phyloP scores from a whole-genome alignment of 1,140 invertebrate genomes.

The Drosophila albomicans region DNA sequence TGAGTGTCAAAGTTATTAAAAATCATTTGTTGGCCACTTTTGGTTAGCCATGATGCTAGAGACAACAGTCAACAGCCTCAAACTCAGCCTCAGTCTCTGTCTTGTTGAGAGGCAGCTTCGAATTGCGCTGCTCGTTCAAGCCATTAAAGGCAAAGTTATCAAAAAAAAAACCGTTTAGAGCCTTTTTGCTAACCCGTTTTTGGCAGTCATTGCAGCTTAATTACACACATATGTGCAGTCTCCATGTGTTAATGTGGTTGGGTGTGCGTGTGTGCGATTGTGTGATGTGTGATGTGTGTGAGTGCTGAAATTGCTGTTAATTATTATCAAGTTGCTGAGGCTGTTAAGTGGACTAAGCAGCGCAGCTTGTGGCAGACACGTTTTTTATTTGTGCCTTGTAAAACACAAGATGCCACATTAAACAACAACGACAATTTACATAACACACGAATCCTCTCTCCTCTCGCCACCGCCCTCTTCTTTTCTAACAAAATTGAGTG shows the following conservation, averaged over 20 bases:
- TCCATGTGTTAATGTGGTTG: not conserved
- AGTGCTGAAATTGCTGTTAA: constrained; percentile 46
- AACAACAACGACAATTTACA: constrained; percentile 42
- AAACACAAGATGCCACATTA: constrained; percentile 33
- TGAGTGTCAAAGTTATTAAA: constrained; percentile 83
- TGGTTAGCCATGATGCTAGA: constrained; percentile 38
- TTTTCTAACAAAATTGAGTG: constrained; percentile 27
- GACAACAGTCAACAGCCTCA: constrained; percentile 8
- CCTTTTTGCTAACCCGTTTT: constrained; percentile 51
- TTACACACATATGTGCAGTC: constrained; percentile 44
- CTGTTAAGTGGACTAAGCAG: constrained; percentile 26
- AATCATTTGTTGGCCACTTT: constrained; percentile 72
- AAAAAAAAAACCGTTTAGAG: constrained; percentile 68
- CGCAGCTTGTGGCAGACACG: constrained; percentile 17
- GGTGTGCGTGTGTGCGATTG: constrained; percentile 8
- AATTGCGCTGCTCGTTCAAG: constrained; percentile 17
- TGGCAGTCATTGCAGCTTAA: constrained; percentile 73
- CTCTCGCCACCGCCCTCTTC: not conserved
- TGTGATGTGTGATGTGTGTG: constrained; percentile 1
- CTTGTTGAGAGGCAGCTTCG: constrained; percentile 5
- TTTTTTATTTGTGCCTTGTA: constrained; percentile 7
- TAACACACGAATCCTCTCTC: constrained; percentile 18
- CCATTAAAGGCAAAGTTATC: constrained; percentile 67
- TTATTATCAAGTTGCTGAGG: constrained; percentile 39
- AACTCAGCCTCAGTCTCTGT: constrained; percentile 16